Evolutionary conservation across 37 sponge, comb jelly and placozoan genomes (phyloP), one percentile per base, ranked within the genome.

Genomic region (Ianthella basta): DNA sequence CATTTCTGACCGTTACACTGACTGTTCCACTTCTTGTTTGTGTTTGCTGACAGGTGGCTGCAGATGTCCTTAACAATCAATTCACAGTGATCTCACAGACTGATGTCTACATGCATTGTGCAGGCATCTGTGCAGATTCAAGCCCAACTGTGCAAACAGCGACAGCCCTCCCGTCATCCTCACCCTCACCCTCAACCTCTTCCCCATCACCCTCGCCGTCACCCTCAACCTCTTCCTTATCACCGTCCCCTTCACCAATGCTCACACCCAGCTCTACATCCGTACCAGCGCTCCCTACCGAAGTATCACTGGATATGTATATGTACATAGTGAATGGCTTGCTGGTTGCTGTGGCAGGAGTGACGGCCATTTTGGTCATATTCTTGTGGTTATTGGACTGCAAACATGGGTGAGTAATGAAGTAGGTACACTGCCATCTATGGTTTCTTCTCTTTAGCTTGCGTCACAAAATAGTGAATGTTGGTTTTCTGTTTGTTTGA

Each of bases 171-270:
- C 59, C 1, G 0, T 13, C 29, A 33, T 0, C 25, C 8, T 72
- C 73, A 35, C 37, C 34, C 73, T 29, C 73, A 35, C 73, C 34
- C 36, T 27, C 64, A 6, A 2, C 73, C 34, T 37, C 34, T 32
- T 67, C 73, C 12, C 80, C 80, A 38, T 54, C 80, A 40, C 55
- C 53, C 56, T 24, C 80, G 25, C 80, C 6, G 25, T 54, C 80
- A 40, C 80, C 24, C 55, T 53, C 80, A 35, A 13, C 15, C 73
- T 34, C 73, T 72, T 34, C 34, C 73, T 72, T 8, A 44, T 69
- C 70, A 69, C 70, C 70, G 10, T 69, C 70, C 0, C 70, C 35
- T 13, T 69, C 35, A 69, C 70, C 34, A 6, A 10, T 6, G 8
- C 50, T 6, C 50, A 10, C 50, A 44, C 50, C 50, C 50, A 10